A percentile compares a stretch with the other conserved stretches of the same genome.
phyloP scores from a whole-genome alignment of 2,888 invertebrate genomes.

The Punctoribates punctum region DNA sequence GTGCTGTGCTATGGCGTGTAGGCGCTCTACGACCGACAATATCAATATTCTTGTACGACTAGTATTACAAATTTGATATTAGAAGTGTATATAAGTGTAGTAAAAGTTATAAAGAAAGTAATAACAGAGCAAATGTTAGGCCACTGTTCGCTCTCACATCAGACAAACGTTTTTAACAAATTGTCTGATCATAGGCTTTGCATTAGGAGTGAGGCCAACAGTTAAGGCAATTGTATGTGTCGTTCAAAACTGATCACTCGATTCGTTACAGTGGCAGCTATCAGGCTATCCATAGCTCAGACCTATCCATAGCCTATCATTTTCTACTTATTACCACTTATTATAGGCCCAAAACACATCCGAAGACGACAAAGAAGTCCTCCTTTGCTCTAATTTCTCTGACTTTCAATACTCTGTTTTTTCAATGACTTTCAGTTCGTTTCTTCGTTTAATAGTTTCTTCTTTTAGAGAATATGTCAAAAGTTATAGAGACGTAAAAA shows the following conservation, averaged over 20 bases:
- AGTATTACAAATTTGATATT: neutral
- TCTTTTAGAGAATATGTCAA: neutral
- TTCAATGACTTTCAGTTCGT: neutral
- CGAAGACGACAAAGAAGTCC: neutral
- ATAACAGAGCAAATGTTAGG: neutral
- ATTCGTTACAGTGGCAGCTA: slow-evolving; percentile 22
- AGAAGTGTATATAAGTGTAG: neutral
- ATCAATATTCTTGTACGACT: neutral
- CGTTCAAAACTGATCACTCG: slow-evolving; percentile 8
- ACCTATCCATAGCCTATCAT: slow-evolving; percentile 8
- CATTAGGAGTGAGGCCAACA: neutral
- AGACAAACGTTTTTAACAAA: slow-evolving; percentile 7
- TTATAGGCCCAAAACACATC: neutral
- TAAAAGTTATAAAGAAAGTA: neutral
- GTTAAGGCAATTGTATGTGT: neutral
- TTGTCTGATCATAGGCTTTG: slow-evolving; percentile 16
- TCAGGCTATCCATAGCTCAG: too few species aligned
- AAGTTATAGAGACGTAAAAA: neutral
- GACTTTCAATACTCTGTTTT: neutral
- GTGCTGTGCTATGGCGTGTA: too few species aligned
- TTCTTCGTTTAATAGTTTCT: neutral
- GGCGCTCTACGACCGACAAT: too few species aligned
- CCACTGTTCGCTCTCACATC: neutral
- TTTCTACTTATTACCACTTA: neutral
- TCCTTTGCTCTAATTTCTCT: neutral